Conservation (phyloP, 2,797 vertebrate species). For the Tokudaia muenninki region DNA sequence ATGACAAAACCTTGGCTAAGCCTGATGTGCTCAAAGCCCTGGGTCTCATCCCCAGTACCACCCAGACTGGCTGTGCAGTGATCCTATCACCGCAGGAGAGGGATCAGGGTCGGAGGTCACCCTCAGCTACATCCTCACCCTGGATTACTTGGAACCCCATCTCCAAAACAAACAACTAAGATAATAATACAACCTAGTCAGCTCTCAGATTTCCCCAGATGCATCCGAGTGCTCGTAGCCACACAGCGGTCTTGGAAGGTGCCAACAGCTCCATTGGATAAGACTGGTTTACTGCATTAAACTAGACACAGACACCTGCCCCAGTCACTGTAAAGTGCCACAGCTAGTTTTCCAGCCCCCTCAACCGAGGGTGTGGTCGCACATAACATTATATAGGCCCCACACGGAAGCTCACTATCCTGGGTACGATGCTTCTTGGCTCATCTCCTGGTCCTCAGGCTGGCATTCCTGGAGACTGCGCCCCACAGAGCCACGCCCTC, state of each 20-base stretch:
- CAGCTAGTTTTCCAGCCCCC: background rate
- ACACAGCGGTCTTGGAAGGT: background rate
- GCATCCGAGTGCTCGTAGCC: background rate
- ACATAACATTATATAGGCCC: background rate
- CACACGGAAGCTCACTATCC: background rate
- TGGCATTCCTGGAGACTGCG: background rate
- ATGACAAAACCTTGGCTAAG: background rate
- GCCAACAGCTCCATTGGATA: accelerated
- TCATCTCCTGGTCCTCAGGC: too few relatives aligned
- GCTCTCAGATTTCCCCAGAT: accelerated
- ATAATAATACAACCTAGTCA: background rate
- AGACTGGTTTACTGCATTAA: accelerated
- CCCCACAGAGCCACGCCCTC: background rate
- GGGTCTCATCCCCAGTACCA: background rate
- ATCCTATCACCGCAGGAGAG: background rate
- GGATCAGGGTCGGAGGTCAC: background rate
- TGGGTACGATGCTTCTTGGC: accelerated
- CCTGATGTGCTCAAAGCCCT: background rate
- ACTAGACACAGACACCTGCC: background rate
- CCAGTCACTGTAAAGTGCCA: background rate
- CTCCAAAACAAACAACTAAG: background rate
- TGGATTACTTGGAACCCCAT: background rate
- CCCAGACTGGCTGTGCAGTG: background rate
- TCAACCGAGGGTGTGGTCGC: accelerated
- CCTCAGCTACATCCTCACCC: background rate